These are phyloP conservation scores for Mycteria americana DNA, from an alignment of 2,797 vertebrate species.

Conservation along the genomic window DNA sequence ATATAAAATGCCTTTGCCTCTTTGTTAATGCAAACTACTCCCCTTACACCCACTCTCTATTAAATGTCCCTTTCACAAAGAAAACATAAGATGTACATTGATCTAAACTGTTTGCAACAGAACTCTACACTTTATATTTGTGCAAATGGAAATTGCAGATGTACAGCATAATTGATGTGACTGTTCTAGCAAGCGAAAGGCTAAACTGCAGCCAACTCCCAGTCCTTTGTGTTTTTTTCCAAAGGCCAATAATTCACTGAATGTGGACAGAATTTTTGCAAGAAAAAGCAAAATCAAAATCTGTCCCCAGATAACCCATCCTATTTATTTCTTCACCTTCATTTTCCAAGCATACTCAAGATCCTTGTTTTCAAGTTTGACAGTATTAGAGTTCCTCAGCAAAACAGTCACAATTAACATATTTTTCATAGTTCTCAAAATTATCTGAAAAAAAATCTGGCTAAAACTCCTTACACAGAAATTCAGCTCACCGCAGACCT, in stretches of 20 bases:
- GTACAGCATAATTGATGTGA: constrained; percentile 47
- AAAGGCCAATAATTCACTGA: not conserved
- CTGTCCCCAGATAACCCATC: constrained; percentile 21
- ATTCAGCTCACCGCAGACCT: not conserved
- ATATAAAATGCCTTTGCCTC: not conserved
- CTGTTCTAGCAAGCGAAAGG: constrained; percentile 40
- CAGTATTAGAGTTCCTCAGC: not conserved
- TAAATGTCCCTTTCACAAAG: not conserved
- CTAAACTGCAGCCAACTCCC: constrained; percentile 33
- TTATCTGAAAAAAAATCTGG: not conserved
- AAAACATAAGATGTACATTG: not conserved
- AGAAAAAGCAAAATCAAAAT: not conserved
- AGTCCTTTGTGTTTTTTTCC: not conserved
- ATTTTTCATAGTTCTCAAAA: not conserved
- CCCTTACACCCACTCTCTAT: not conserved
- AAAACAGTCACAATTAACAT: not conserved
- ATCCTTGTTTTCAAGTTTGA: not conserved
- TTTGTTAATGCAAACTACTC: not conserved
- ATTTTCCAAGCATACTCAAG: not conserved
- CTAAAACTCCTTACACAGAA: not conserved
- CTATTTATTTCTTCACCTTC: not conserved
- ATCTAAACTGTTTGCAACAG: constrained; percentile 21
- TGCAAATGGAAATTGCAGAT: constrained; percentile 31
- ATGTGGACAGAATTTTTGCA: not conserved
- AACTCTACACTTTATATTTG: not conserved